Base-by-base conservation (phyloP, 64 coral and sea anemone genomes). In the Montipora efflorescens region DNA sequence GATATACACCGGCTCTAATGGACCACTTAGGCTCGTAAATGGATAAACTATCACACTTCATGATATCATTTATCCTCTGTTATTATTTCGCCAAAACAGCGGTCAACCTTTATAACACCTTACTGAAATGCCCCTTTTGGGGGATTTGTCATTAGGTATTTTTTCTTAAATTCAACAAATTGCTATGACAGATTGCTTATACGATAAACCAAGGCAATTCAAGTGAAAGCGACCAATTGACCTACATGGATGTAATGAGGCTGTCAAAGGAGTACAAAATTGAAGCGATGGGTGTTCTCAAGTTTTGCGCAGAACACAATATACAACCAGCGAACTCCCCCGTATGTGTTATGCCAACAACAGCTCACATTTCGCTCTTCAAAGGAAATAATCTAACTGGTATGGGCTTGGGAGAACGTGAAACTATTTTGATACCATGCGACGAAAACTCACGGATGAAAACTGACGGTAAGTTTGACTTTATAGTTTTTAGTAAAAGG, bases 331-430 rank as follows among this genome's bases (percentile, higher is more conserved):
- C 71, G 5, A 81, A 91, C 13, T 44, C 89, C 64, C 89, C 89
- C 8, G 89, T 91, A 50, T 82, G 77, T 53, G 20, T 91, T 21
- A 15, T 16, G 19, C 89, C 89, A 0, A 91, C 89, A 49, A 91
- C 89, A 51, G 78, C 77, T 20, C 89, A 91, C 57, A 91, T 91
- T 81, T 91, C 89, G 8, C 64, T 91, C 67, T 91, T 82, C 46
- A 91, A 91, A 81, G 89, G 89, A 72, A 64, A 19, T 28, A 91
- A 91, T 28, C 64, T 91, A 0, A 12, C 59, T 91, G 89, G 89
- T 19, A 5, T 91, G 89, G 89, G 89, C 20, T 52, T 91, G 59
- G 89, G 89, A 66, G 62, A 73, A 69, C 51, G 69, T 3, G 25
- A 72, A 22, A 91, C 47, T 19, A 81, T 91, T 58, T 70, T 91